Percentiles rank a stretch among this genome's conserved stretches.
phyloP scores from a whole-genome alignment of 2,888 invertebrate genomes.

The Caenorhabditis sinica region DNA sequence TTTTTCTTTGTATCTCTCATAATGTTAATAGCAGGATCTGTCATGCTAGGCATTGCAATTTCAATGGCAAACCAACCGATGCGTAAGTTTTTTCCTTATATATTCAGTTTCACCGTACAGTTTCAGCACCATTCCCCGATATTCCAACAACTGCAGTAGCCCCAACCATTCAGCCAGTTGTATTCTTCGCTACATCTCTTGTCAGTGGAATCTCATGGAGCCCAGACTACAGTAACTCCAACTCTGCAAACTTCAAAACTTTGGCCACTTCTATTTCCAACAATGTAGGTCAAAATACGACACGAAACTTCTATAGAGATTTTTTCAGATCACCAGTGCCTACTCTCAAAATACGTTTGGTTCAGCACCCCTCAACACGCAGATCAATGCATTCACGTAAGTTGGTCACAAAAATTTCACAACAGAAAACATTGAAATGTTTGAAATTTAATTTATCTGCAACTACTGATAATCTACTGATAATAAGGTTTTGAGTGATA shows the following conservation, averaged over 20 bases:
- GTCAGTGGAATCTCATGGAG: slow-evolving; percentile 39
- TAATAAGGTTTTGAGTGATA: neutral
- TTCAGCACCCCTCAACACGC: slow-evolving; percentile 32
- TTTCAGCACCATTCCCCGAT: slow-evolving; percentile 59
- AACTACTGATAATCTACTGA: slow-evolving; percentile 5
- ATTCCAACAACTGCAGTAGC: slow-evolving; percentile 46
- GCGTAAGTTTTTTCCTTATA: neutral
- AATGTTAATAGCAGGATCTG: slow-evolving; percentile 60
- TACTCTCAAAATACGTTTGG: slow-evolving; percentile 23
- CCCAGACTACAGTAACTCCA: slow-evolving; percentile 26
- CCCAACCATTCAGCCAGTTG: slow-evolving; percentile 8
- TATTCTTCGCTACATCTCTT: slow-evolving; percentile 53
- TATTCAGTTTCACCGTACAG: too few species aligned
- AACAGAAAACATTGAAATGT: neutral
- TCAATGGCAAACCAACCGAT: slow-evolving; percentile 1
- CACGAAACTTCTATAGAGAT: too few species aligned
- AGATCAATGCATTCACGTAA: slow-evolving; percentile 59
- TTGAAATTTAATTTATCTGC: neutral
- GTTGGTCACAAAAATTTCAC: neutral
- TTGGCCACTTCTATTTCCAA: slow-evolving; percentile 25
- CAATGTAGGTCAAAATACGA: slow-evolving; percentile 52
- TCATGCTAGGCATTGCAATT: slow-evolving; percentile 52
- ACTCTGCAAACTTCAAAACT: slow-evolving; percentile 23
- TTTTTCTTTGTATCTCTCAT: slow-evolving; percentile 56
- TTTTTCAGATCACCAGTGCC: slow-evolving; percentile 37